Percentiles rank a stretch among this genome's conserved stretches.
These are phyloP conservation scores for Zosterops lateralis DNA, from an alignment of 2,113 vertebrate species.

Conservation along the genomic window DNA sequence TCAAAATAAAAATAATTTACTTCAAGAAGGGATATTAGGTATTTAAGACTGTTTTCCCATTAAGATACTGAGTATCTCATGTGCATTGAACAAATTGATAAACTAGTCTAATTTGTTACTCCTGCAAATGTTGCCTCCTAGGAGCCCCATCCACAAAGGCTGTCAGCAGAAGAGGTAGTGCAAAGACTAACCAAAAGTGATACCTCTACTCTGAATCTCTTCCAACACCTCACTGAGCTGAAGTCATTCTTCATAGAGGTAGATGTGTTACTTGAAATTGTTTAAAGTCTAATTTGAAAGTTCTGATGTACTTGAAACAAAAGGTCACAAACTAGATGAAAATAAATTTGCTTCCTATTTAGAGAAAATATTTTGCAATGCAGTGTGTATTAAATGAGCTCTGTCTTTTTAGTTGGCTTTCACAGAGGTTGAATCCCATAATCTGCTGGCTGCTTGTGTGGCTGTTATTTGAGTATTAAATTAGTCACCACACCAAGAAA, in stretches of 20 bases:
- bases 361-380: neutral
- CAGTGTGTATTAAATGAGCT: neutral
- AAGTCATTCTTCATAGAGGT: slow-evolving; percentile 99
- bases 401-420: neutral
- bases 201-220: slow-evolving; percentile 84
- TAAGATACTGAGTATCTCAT: neutral
- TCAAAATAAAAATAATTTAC: neutral
- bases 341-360: neutral
- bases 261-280: neutral
- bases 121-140: slow-evolving; percentile 61
- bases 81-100: neutral
- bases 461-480: neutral
- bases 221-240: slow-evolving; percentile 89
- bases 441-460: neutral
- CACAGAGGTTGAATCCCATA: neutral
- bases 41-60: neutral
- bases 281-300: neutral
- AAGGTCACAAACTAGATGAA: neutral
- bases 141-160: slow-evolving; percentile 92
- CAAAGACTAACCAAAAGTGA: slow-evolving; percentile 86
- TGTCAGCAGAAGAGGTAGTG: slow-evolving; percentile 88
- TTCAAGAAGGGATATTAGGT: neutral
- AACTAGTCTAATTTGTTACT: neutral
- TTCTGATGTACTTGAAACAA: neutral
- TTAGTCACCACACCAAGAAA: neutral